Evolutionary conservation across 2,888 invertebrate species (phyloP).

Genomic region (Amiota communis): DNA sequence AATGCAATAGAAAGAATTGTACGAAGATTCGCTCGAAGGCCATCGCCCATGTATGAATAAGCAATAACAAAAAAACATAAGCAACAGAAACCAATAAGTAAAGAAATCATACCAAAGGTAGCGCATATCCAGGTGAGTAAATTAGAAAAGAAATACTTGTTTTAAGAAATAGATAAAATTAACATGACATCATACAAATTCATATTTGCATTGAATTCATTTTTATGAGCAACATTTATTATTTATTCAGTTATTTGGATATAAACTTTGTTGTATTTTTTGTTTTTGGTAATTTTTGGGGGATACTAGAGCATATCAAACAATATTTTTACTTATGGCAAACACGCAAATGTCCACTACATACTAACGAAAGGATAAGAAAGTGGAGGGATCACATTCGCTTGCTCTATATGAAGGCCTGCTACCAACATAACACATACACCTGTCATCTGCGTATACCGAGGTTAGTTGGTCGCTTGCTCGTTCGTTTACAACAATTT

Average conservation of each 20-base stretch:
- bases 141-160: neutral
- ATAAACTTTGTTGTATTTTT: neutral
- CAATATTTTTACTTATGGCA: neutral
- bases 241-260: slow-evolving; percentile 21
- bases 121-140: slow-evolving; percentile 14
- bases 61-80: neutral
- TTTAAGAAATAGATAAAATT: slow-evolving; percentile 20
- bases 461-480: no score
- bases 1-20: no score
- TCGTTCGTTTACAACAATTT: no score
- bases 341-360: slow-evolving; percentile 16
- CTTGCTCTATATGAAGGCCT: no score
- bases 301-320: neutral
- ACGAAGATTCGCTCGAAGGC: no score
- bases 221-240: neutral
- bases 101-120: neutral
- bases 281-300: neutral
- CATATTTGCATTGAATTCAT: neutral
- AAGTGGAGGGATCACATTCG: neutral
- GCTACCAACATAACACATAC: no score
- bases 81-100: neutral
- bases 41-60: neutral
- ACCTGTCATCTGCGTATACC: no score
- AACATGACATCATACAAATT: slow-evolving; percentile 21
- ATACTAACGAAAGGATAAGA: neutral